Evolutionary conservation across 1,140 invertebrate genomes (phyloP).

Genomic region (Drosophila sulfurigaster): DNA sequence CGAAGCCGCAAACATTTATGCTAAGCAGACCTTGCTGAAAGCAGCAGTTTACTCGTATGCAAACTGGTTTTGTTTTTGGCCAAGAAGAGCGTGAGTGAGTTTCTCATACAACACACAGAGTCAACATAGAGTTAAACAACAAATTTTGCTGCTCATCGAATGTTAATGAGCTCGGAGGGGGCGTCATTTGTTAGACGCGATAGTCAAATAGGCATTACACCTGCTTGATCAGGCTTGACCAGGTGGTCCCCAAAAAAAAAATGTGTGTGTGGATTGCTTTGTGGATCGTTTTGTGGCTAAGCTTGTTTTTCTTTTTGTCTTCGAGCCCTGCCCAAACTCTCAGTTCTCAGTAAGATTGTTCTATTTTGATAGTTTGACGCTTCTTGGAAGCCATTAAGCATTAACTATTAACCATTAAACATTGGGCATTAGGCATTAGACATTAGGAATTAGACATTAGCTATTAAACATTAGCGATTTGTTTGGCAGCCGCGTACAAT

Average conservation of each 20-base stretch:
- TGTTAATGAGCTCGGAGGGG: conserved; percentile 67
- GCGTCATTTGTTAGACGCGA: conserved; percentile 65
- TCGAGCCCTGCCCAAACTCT: not conserved
- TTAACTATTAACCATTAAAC: conserved; percentile 34
- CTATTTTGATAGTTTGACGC: conserved; percentile 70
- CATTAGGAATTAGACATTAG: conserved; percentile 28
- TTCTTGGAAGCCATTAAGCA: conserved; percentile 66
- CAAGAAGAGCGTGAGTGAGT: conserved; percentile 1
- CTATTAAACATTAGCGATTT: conserved; percentile 37
- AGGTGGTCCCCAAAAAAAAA: conserved; percentile 49
- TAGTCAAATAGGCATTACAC: conserved; percentile 32
- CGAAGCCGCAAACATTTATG: conserved; percentile 37
- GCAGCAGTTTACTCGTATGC: conserved; percentile 24
- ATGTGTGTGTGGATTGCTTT: not conserved
- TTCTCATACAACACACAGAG: conserved; percentile 8
- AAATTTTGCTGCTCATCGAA: conserved; percentile 60
- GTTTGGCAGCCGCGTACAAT: conserved; percentile 59
- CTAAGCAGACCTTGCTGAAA: conserved; percentile 43
- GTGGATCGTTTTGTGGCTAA: not conserved
- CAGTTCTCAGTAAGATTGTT: conserved; percentile 75
- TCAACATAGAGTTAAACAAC: conserved; percentile 10
- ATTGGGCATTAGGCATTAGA: conserved; percentile 28
- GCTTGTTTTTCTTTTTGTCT: not conserved
- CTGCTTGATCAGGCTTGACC: conserved; percentile 47
- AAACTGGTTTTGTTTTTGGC: conserved; percentile 61